Evolutionary conservation across 2,797 vertebrate species (phyloP), one percentile per base, ranked within the genome.

Genomic region (Hydrolagus colliei): DNA sequence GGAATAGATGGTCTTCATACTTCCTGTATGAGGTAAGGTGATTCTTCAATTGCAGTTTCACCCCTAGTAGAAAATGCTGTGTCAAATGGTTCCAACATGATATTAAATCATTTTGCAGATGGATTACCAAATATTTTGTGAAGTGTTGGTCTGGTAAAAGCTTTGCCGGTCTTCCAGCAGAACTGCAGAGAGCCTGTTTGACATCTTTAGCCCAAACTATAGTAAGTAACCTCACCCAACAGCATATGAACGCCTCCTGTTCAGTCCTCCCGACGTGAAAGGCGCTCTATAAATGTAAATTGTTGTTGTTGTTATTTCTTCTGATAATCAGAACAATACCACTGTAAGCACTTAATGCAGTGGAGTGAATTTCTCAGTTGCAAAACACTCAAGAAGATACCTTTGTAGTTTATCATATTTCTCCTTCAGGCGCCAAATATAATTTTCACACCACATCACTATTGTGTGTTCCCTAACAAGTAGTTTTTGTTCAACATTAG

Each of bases 101-200:
- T 80, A 4, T 59, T 59, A n/a, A 16, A 89, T 75, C 82, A 11
- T 76, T 87, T 79, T 90, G 89, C 91, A 98, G 97, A 88, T 99
- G 96, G 95, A 92, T 97, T 87, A 92, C 93, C 89, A 96, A 96
- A 88, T 93, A 98, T 93, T 98, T 95, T 91, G 93, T 96, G 89
- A 98, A 95, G 90, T 96, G 95, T 88, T 97, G 97, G 95, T 97
- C 95, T 77, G 97, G 97, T 86, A 95, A 95, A 89, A 97, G 94
- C 89, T 98, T 98, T 91, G 95, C 96, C 89, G 93, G 92, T 88
- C 89, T 99, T 90, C 92, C 95, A 80, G 86, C 90, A 63, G 97
- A 97, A 86, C 94, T 98, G 88, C 97, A 98, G 86, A 94, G 93
- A 90, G 92, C 91, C 86, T 98, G 97, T 90, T 91, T 97, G 80